These are phyloP conservation scores for Syndactyla subalaris DNA, from an alignment of 2,797 vertebrate species.

Conservation along the genomic window DNA sequence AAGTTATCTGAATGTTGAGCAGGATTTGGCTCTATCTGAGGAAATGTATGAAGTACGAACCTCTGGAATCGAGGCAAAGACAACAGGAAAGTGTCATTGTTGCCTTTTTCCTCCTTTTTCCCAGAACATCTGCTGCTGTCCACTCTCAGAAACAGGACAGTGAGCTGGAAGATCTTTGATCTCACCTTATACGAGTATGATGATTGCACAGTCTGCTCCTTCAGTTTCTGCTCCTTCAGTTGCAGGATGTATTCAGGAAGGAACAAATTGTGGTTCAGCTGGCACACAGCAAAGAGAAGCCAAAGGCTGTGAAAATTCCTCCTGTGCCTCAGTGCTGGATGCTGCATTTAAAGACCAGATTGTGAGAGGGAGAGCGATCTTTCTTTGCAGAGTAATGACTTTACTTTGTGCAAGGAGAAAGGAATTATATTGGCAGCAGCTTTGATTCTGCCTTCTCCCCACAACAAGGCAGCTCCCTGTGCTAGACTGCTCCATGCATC, in stretches of 20 bases:
- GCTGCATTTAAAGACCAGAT: slow-evolving; percentile 40
- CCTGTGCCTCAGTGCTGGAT: slow-evolving; percentile 10
- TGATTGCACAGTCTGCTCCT: neutral
- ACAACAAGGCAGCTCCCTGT: slow-evolving; percentile 13
- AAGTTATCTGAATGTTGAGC: neutral
- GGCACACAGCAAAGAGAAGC: neutral
- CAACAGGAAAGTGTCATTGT: neutral
- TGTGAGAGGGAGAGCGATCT: slow-evolving; percentile 24
- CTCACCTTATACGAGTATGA: neutral
- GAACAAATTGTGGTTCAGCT: slow-evolving; percentile 52
- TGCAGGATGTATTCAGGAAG: neutral
- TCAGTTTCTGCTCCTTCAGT: neutral
- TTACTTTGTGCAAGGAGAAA: slow-evolving; percentile 13
- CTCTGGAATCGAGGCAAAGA: neutral
- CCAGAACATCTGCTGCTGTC: neutral
- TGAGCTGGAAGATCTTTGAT: neutral
- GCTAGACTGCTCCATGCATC: neutral
- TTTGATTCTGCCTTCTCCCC: slow-evolving; percentile 3
- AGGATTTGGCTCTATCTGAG: neutral
- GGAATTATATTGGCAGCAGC: slow-evolving; percentile 19
- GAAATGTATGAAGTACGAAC: neutral
- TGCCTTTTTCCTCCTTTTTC: neutral
- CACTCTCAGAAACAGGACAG: neutral
- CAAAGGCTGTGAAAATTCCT: slow-evolving; percentile 36
- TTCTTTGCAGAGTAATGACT: slow-evolving; percentile 56